phyloP scores from a whole-genome alignment of 1,140 invertebrate genomes.

The Holcopasites calliopsidis region DNA sequence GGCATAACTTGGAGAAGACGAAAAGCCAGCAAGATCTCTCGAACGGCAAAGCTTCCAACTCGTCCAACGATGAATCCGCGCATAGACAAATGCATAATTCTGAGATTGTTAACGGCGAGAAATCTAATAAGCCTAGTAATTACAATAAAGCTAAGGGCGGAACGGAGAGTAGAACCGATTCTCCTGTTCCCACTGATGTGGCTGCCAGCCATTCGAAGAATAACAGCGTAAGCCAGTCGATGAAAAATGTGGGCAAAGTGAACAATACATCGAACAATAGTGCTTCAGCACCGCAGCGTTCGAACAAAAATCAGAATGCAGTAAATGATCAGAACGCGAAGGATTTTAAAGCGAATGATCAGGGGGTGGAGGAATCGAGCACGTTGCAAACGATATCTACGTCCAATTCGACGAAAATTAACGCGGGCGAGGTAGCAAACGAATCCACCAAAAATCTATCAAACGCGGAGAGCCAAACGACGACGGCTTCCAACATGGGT shows the following conservation, averaged over 20 bases:
- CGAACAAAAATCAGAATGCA: not conserved
- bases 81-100: not conserved
- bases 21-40: conserved; percentile 28
- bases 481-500: not conserved
- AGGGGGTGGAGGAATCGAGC: not conserved
- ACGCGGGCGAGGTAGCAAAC: not conserved
- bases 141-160: not conserved
- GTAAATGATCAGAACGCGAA: conserved; percentile 2
- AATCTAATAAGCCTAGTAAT: not conserved
- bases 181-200: not conserved
- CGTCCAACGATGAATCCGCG: conserved; percentile 10
- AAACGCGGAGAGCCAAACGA: not conserved
- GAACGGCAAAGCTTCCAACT: conserved; percentile 20
- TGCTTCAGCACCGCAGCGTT: conserved; percentile 25
- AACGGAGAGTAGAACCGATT: conserved; percentile 28
- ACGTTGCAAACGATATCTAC: not conserved
- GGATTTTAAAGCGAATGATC: not conserved
- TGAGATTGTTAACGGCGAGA: not conserved
- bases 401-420: not conserved
- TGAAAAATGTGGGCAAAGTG: conserved; percentile 1
- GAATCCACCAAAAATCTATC: not conserved
- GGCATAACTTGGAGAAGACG: not conserved
- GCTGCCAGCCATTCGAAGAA: conserved; percentile 24
- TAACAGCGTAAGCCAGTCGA: conserved; percentile 23
- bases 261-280: conserved; percentile 11